Evolutionary conservation across 2,888 invertebrate species (phyloP).

Genomic region (Mythimna albipuncta): DNA sequence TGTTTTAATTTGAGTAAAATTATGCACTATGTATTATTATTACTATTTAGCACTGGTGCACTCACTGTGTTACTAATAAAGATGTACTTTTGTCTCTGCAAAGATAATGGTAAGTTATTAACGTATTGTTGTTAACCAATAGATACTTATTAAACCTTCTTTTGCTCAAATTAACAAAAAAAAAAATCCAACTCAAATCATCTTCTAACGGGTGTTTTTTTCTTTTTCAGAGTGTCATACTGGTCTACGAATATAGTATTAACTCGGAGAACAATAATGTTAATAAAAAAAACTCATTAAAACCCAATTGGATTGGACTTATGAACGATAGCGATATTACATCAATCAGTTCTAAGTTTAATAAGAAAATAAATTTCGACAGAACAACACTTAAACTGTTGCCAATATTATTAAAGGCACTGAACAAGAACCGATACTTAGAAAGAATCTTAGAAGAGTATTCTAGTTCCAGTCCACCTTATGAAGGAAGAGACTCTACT

Average conservation of each 20-base stretch:
- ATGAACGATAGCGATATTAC: constrained; percentile 74
- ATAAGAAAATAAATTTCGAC: constrained; percentile 72
- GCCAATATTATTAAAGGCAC: constrained; percentile 78
- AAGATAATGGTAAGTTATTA: constrained; percentile 17
- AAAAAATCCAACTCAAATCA: background rate
- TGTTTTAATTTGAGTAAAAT: background rate
- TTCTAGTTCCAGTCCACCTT: constrained; percentile 67
- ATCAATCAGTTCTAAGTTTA: constrained; percentile 71
- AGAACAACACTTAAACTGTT: constrained; percentile 76
- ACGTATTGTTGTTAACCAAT: constrained; percentile 8
- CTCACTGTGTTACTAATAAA: constrained; percentile 16
- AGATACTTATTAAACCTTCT: background rate
- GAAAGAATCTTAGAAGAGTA: constrained; percentile 76
- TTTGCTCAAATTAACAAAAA: background rate
- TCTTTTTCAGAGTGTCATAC: constrained; percentile 80
- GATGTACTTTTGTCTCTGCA: background rate
- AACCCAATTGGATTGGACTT: constrained; percentile 74
- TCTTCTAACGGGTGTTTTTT: constrained; percentile 32
- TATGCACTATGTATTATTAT: background rate
- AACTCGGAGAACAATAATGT: constrained; percentile 66
- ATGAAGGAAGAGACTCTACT: constrained; percentile 67
- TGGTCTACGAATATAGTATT: constrained; percentile 81
- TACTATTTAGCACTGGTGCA: background rate
- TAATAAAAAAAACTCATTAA: constrained; percentile 59
- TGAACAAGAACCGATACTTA: constrained; percentile 77